Evolutionary conservation across 2,888 invertebrate genomes (phyloP), one percentile per base, ranked within the genome.

Genomic region (Euzophera pinguis): DNA sequence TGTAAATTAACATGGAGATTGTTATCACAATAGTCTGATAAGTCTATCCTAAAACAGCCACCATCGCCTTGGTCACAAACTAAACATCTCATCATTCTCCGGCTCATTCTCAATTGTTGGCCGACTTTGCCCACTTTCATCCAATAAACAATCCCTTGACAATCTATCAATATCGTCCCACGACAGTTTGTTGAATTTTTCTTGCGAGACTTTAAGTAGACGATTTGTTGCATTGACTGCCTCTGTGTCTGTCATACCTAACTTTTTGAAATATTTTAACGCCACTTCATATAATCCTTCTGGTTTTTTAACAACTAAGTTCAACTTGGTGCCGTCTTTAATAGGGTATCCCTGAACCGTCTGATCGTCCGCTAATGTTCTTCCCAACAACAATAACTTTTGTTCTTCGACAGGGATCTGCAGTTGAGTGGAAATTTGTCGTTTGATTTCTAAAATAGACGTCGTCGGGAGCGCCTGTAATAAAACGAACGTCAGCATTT

Each of bases 271-370:
- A 63, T 92, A 90, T 69, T 92, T 92, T 1, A 87, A 76, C 32
- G 93, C 81, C 13, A 90, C 91, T 45, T 92, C 92, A 56, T 91
- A 90, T 0, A 96, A 77, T 0, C 91, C 83, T 51, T 93, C 93
- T 6, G 92, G 92, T 64, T 94, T 95, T 69, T 93, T 94, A 3
- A 95, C 92, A 22, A 95, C 89, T 55, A 96, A 81, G 71, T 94
- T 94, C 42, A 96, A 71, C 77, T 94, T 96, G 12, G 93, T 92
- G 1, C 95, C 95, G 57, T 95, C 94, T 75, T 93, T 94, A 34
- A 96, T 94, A 4, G 93, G 92, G 75, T 96, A 96, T 42, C 92
- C 93, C 39, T 92, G 90, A 43, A 96, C 81, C 6, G 91, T 91
- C 68, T 94, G 94, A 47, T 95, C 94, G 69, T 96, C 95, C 69